Conservation (phyloP, 2,797 vertebrate species). For the Morus bassanus region DNA sequence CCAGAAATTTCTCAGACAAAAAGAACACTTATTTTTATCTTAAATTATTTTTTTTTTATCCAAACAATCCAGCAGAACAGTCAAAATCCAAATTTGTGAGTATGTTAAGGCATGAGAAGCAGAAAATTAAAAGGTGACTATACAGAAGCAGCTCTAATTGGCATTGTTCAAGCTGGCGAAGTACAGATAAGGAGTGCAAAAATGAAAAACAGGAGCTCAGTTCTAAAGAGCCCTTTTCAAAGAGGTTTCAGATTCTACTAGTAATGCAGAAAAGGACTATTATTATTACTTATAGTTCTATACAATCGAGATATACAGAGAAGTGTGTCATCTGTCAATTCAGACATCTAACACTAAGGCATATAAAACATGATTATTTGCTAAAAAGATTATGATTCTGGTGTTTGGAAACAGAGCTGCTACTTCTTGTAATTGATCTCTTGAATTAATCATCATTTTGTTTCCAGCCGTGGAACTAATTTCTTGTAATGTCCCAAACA, state of each 20-base stretch:
- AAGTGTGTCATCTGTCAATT: background rate
- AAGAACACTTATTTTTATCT: background rate
- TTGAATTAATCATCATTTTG: background rate
- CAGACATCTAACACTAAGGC: background rate
- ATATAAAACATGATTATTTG: background rate
- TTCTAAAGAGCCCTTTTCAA: background rate
- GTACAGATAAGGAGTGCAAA: background rate
- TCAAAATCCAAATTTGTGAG: background rate
- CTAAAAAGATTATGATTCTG: background rate
- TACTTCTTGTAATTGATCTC: background rate
- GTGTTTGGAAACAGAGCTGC: background rate
- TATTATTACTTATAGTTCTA: background rate
- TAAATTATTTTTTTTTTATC: background rate
- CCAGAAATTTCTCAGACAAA: background rate
- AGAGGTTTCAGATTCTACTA: background rate
- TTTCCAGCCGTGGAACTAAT: background rate
- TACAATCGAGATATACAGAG: background rate
- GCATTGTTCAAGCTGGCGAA: background rate
- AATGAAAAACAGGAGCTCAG: background rate
- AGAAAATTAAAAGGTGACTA: conserved; percentile 25
- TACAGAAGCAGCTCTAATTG: background rate
- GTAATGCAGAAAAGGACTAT: background rate
- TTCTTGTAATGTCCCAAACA: background rate
- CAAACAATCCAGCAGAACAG: background rate
- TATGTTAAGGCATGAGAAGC: background rate